A percentile compares a stretch with the other conserved stretches of the same genome.
Conservation (phyloP, 2,797 vertebrate genomes). For the Denticeps clupeoides region DNA sequence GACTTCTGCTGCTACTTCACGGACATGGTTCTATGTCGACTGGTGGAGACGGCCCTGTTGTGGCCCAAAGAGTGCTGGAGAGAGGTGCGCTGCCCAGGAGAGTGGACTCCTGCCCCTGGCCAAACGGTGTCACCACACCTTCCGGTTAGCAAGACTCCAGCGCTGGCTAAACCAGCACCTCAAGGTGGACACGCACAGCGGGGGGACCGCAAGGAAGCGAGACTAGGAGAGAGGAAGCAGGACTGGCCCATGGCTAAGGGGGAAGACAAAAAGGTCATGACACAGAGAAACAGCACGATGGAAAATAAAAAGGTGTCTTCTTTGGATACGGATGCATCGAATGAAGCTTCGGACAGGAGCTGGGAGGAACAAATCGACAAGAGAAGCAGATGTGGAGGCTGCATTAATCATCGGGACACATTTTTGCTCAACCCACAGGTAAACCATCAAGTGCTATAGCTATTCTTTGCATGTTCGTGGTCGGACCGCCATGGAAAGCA, state of each 20-base stretch:
- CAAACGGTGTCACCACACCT: conserved; percentile 1
- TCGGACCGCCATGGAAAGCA: no score
- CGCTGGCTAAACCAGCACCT: no score
- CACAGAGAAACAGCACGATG: background rate
- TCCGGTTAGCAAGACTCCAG: conserved; percentile 5
- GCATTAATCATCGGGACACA: conserved; percentile 66
- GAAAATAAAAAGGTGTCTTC: background rate
- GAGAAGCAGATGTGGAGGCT: conserved; percentile 67
- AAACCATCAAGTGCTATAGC: conserved; percentile 1
- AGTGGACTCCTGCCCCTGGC: conserved; percentile 45
- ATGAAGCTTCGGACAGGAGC: conserved; percentile 8
- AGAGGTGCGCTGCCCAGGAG: conserved; percentile 48
- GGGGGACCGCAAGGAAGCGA: conserved; percentile 46
- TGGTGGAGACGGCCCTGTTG: conserved; percentile 52
- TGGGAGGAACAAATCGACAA: conserved; percentile 46
- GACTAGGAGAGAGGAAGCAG: conserved; percentile 37
- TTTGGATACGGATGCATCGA: background rate
- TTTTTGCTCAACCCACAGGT: conserved; percentile 75
- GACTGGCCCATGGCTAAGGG: conserved; percentile 17
- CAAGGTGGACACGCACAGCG: conserved; percentile 13
- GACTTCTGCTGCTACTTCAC: conserved; percentile 71
- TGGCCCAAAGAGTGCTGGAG: conserved; percentile 57
- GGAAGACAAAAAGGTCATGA: conserved; percentile 8
- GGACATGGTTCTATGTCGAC: conserved; percentile 65
- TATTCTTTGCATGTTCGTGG: no score